phyloP scores from a whole-genome alignment of 2,797 vertebrate genomes.

The Sciaenops ocellatus region DNA sequence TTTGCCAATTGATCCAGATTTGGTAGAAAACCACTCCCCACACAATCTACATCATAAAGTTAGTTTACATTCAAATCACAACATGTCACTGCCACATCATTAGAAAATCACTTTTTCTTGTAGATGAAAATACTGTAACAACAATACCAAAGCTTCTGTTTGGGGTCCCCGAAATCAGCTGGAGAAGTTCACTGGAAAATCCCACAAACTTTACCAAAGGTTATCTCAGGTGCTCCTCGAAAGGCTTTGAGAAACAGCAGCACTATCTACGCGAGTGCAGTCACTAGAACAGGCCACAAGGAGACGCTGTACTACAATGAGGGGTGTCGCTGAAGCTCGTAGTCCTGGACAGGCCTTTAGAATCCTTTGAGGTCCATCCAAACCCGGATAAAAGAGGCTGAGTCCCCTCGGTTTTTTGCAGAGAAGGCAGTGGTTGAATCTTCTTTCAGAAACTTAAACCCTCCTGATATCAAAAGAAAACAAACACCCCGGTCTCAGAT shows the following conservation, averaged over 20 bases:
- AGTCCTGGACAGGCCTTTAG: background rate
- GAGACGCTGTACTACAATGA: slow-evolving; percentile 18
- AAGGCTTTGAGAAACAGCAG: slow-evolving; percentile 21
- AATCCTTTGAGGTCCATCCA: slow-evolving; percentile 4
- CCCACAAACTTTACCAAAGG: slow-evolving; percentile 40
- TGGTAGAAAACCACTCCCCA: slow-evolving; percentile 36
- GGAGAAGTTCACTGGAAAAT: slow-evolving; percentile 29
- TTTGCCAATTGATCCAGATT: slow-evolving; percentile 35
- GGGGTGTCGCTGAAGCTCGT: slow-evolving; percentile 1
- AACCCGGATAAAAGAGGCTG: background rate
- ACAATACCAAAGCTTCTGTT: slow-evolving; percentile 59
- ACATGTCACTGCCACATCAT: slow-evolving; percentile 43
- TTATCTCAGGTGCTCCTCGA: background rate
- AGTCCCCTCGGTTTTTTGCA: slow-evolving; percentile 18
- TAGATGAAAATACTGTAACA: slow-evolving; percentile 62
- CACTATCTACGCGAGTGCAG: slow-evolving; percentile 16
- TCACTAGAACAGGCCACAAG: slow-evolving; percentile 39
- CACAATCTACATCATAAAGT: slow-evolving; percentile 38
- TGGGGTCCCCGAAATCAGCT: slow-evolving; percentile 34
- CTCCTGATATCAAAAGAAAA: slow-evolving; percentile 30
- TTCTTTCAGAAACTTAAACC: slow-evolving; percentile 9
- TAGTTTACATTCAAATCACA: slow-evolving; percentile 66
- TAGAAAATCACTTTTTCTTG: slow-evolving; percentile 65
- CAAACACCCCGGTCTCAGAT: slow-evolving; percentile 1
- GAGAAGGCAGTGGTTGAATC: slow-evolving; percentile 61